These are phyloP conservation scores for Micrasema longulum DNA, from an alignment of 1,140 invertebrate genomes.

Conservation along the genomic window DNA sequence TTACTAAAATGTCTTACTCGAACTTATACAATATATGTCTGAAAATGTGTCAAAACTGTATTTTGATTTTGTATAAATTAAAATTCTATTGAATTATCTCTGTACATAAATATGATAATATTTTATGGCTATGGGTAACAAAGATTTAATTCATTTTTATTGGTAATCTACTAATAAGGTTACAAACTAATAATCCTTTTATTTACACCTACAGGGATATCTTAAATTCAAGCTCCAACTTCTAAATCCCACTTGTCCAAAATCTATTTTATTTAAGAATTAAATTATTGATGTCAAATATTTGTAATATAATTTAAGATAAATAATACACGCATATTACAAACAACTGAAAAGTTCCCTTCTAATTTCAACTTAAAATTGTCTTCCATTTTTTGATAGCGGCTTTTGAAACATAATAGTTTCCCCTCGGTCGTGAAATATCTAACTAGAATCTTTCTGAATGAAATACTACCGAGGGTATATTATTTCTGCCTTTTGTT, in stretches of 20 bases:
- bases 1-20: slow-evolving; percentile 38
- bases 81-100: slow-evolving; percentile 30
- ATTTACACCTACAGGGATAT: no score
- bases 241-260: no score
- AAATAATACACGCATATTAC: not conserved
- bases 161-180: slow-evolving; percentile 25
- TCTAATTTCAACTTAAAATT: slow-evolving; percentile 32
- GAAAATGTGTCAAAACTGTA: slow-evolving; percentile 31
- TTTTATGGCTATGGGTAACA: slow-evolving; percentile 39
- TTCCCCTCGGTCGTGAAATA: not conserved
- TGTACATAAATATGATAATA: slow-evolving; percentile 31
- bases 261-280: no score
- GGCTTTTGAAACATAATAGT: slow-evolving; percentile 9
- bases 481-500: no score
- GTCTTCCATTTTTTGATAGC: slow-evolving; percentile 38
- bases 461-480: no score
- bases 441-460: slow-evolving; percentile 3
- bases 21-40: slow-evolving; percentile 34
- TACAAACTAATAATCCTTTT: not conserved
- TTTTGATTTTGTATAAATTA: slow-evolving; percentile 27
- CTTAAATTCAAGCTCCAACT: no score
- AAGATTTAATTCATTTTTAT: slow-evolving; percentile 32
- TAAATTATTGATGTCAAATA: not conserved
- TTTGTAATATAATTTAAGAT: not conserved
- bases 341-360: not conserved